Evolutionary conservation across 2,113 vertebrate species (phyloP).

Genomic region (Callocephalon fimbriatum): DNA sequence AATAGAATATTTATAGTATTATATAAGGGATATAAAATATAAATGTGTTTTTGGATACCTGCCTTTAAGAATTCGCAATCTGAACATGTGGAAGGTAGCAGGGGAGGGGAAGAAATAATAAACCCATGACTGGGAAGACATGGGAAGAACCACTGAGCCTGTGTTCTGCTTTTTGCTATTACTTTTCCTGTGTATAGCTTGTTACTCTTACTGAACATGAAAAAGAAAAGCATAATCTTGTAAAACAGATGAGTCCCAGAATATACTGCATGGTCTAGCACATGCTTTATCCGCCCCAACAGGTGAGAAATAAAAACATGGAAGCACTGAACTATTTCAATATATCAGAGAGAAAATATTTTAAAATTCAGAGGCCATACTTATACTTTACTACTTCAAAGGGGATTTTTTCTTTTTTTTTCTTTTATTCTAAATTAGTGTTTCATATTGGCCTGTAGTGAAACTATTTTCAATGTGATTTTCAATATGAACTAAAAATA

Average conservation of each 20-base stretch:
- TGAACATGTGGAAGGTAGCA: neutral
- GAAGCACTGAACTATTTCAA: neutral
- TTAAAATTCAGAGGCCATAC: neutral
- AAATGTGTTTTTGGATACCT: neutral
- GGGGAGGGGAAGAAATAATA: neutral
- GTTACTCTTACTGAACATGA: neutral
- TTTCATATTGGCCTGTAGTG: neutral
- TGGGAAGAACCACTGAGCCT: neutral
- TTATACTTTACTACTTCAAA: neutral
- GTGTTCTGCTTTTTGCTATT: neutral
- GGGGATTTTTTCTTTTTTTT: rapidly evolving
- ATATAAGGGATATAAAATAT: neutral
- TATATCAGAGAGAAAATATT: neutral
- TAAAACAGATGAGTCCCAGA: neutral
- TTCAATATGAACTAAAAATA: neutral
- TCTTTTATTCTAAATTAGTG: neutral
- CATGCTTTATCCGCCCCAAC: neutral
- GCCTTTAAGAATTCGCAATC: neutral
- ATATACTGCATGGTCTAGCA: neutral
- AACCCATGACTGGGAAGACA: neutral
- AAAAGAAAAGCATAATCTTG: neutral
- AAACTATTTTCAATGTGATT: neutral
- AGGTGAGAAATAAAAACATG: neutral
- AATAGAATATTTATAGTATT: neutral
- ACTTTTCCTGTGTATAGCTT: neutral